Conservation (phyloP, 2,888 invertebrate species). For the Ochropleura leucogaster region DNA sequence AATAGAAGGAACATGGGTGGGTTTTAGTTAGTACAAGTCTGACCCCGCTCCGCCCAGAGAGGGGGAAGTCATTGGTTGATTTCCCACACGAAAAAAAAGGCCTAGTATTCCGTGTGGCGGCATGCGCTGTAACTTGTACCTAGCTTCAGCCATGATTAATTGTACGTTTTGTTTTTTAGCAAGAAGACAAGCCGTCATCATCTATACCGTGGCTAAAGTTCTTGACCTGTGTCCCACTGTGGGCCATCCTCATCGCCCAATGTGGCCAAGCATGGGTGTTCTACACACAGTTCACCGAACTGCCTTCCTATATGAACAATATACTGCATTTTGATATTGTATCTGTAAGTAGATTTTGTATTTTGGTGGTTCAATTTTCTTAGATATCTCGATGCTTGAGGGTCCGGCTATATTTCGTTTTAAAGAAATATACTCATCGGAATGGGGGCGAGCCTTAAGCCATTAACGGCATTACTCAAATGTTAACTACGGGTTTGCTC, state of each 20-base stretch:
- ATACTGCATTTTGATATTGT: slow-evolving; percentile 95
- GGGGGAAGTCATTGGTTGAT: too few species aligned
- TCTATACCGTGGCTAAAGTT: slow-evolving; percentile 94
- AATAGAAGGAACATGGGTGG: too few species aligned
- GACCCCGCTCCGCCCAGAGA: too few species aligned
- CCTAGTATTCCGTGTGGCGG: too few species aligned
- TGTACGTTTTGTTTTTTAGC: slow-evolving; percentile 71
- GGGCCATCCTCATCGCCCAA: slow-evolving; percentile 96
- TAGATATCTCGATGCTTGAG: background rate
- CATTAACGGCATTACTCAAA: background rate
- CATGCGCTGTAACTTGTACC: background rate
- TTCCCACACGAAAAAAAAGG: too few species aligned
- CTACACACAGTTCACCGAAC: slow-evolving; percentile 95
- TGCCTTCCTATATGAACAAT: slow-evolving; percentile 96
- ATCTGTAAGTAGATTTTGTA: slow-evolving; percentile 84
- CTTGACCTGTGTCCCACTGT: slow-evolving; percentile 93
- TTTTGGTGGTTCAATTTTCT: background rate
- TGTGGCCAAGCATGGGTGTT: slow-evolving; percentile 96
- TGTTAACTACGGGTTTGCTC: background rate
- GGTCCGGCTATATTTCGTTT: background rate
- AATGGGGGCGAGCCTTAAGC: background rate
- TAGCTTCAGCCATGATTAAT: background rate
- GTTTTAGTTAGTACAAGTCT: too few species aligned
- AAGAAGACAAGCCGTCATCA: slow-evolving; percentile 86
- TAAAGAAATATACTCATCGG: background rate